Conservation (phyloP, 2,113 vertebrate genomes). For the Catharus minimus region DNA sequence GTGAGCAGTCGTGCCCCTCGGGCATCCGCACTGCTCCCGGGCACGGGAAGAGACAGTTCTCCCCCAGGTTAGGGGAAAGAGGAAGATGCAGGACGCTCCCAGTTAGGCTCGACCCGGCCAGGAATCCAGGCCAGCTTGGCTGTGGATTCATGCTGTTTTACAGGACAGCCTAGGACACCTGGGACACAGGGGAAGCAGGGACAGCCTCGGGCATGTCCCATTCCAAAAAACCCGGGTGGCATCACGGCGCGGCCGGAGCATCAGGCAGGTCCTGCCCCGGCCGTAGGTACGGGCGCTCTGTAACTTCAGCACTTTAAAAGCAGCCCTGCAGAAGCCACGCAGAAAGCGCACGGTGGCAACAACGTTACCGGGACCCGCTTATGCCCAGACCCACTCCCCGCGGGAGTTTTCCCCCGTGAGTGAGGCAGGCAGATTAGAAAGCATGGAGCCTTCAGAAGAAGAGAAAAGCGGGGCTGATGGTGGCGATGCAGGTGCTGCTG, state of each 20-base stretch:
- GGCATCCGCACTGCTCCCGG: background rate
- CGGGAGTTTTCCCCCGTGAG: background rate
- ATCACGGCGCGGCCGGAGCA: background rate
- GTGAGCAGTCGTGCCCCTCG: background rate
- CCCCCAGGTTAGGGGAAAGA: background rate
- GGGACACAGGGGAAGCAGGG: background rate
- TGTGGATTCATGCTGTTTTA: background rate
- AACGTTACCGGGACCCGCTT: background rate
- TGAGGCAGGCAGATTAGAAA: background rate
- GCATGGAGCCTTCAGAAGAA: background rate
- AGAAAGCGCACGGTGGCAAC: background rate
- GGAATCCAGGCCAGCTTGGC: background rate
- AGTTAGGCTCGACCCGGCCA: background rate
- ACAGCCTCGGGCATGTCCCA: accelerated
- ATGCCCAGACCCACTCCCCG: too few relatives aligned
- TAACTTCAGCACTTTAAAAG: background rate
- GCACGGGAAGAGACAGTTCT: background rate
- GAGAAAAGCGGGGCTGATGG: background rate
- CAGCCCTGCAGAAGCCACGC: background rate
- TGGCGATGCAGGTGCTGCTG: background rate
- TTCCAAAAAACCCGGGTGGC: background rate
- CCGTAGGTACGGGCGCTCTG: background rate
- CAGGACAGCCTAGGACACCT: background rate
- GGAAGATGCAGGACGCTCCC: background rate
- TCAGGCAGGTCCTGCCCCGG: background rate